phyloP scores from a whole-genome alignment of 1,140 invertebrate genomes.

The Anastatus disparis region DNA sequence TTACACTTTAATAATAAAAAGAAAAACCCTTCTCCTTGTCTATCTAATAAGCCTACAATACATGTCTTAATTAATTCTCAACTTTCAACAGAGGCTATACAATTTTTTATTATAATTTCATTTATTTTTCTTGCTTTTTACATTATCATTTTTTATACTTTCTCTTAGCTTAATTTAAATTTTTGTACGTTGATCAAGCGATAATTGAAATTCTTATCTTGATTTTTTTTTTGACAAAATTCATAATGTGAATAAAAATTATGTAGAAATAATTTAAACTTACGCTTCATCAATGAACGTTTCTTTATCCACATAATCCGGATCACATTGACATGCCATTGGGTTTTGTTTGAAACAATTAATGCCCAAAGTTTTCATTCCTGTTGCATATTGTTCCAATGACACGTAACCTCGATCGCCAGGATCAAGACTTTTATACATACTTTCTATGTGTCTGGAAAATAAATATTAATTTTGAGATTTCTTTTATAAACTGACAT shows the following conservation, averaged over 20 bases:
- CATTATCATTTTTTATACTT: not conserved
- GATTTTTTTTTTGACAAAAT: too few relatives aligned
- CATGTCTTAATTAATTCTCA: not conserved
- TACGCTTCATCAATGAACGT: conserved; percentile 54
- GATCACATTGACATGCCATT: conserved; percentile 8
- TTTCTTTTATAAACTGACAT: too few relatives aligned
- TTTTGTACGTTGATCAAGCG: too few relatives aligned
- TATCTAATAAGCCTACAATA: not conserved
- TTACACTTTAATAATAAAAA: conserved; percentile 20
- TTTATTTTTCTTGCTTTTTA: too few relatives aligned
- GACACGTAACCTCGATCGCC: conserved; percentile 48
- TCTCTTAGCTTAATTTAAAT: conserved; percentile 22
- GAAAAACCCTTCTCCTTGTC: too few relatives aligned
- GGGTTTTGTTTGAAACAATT: conserved; percentile 48
- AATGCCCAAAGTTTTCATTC: conserved; percentile 55
- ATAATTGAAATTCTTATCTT: too few relatives aligned
- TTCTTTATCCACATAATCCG: conserved; percentile 47
- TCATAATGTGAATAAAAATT: too few relatives aligned
- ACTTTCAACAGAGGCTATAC: not conserved
- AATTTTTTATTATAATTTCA: too few relatives aligned
- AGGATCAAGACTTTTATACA: conserved; percentile 56
- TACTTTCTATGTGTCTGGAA: conserved; percentile 57
- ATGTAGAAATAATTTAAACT: conserved; percentile 38
- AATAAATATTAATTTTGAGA: too few relatives aligned
- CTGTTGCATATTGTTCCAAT: conserved; percentile 53